These are phyloP conservation scores for Albula glossodonta DNA, from an alignment of 2,113 vertebrate genomes.

Conservation along the genomic window DNA sequence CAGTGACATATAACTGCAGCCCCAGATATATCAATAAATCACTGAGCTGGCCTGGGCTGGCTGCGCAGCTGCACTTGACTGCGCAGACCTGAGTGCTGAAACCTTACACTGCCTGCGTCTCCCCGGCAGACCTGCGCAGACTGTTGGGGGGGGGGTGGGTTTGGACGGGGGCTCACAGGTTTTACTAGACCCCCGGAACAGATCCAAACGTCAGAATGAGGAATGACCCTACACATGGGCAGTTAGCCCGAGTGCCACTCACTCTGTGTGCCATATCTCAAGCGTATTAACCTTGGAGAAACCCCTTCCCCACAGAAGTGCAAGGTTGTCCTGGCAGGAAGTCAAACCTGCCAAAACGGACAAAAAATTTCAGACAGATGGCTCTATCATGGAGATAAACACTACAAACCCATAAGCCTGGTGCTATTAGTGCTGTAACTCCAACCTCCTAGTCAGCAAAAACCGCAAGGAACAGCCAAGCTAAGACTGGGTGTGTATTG, in stretches of 20 bases:
- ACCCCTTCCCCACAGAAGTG: not conserved
- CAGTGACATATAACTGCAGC: conserved; percentile 59
- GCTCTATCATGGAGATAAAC: not conserved
- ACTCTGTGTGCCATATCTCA: not conserved
- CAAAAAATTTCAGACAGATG: not conserved
- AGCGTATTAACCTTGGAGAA: not conserved
- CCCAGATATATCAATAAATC: conserved; percentile 53
- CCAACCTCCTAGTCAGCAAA: not conserved
- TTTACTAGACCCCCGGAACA: not conserved
- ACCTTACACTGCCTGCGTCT: not conserved
- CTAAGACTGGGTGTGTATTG: not conserved
- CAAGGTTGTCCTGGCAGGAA: not conserved
- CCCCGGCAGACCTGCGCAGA: not conserved
- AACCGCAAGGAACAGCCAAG: not conserved
- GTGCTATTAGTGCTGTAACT: not conserved
- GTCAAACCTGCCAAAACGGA: not conserved
- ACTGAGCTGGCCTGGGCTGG: conserved; percentile 17
- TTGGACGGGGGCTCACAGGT: not conserved
- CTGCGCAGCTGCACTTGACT: conserved; percentile 1
- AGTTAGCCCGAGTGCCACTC: not conserved
- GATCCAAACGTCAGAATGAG: not conserved
- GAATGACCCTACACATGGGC: not conserved
- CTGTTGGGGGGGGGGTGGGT: not conserved
- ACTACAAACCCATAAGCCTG: not conserved
- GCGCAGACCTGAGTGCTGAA: not conserved